These are phyloP conservation scores for Hydrolagus affinis DNA, from an alignment of 2,113 vertebrate species.

Conservation along the genomic window DNA sequence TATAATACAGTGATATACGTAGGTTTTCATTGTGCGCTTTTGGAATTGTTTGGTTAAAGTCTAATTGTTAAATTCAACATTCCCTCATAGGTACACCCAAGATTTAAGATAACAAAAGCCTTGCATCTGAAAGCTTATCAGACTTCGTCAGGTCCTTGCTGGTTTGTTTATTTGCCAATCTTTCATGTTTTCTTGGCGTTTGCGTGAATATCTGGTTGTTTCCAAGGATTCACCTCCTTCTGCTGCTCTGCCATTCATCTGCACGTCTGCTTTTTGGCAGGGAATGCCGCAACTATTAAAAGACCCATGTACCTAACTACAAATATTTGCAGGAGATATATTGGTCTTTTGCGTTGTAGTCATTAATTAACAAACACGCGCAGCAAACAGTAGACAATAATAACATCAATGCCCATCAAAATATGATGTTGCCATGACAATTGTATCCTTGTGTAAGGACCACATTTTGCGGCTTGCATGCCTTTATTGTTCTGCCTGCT, in stretches of 20 bases:
- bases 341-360: neutral
- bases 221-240: neutral
- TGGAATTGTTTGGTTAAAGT: neutral
- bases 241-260: too few species aligned
- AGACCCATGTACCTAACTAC: neutral
- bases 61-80: neutral
- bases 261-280: too few species aligned
- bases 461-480: neutral
- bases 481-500: neutral
- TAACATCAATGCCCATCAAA: neutral
- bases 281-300: neutral
- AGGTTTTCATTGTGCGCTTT: neutral
- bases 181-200: too few species aligned
- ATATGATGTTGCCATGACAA: conserved; percentile 10
- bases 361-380: neutral
- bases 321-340: neutral
- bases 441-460: neutral
- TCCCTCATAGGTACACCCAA: neutral
- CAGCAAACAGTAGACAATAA: conserved; percentile 11
- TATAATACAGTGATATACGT: neutral
- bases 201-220: neutral
- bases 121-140: neutral
- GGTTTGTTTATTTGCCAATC: neutral
- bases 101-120: neutral
- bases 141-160: neutral